These are phyloP conservation scores for Dicentrarchus labrax DNA, from an alignment of 2,113 vertebrate species.

Conservation along the genomic window DNA sequence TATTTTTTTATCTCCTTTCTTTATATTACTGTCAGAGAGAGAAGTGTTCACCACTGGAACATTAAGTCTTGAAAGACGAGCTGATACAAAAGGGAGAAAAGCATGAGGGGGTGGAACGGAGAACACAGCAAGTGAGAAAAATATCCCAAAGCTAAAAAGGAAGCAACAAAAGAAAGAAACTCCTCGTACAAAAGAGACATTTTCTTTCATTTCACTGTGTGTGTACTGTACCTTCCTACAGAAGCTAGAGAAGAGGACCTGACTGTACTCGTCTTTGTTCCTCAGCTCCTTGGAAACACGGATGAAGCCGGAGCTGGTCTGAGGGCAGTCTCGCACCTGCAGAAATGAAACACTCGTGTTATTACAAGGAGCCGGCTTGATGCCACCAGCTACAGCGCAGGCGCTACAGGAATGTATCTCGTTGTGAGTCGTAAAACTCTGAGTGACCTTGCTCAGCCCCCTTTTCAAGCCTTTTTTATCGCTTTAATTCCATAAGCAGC, in stretches of 20 bases:
- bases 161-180: constrained; percentile 36
- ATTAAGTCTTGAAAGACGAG: constrained; percentile 37
- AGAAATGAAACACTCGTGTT: constrained; percentile 31
- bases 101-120: neutral
- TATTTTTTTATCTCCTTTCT: neutral
- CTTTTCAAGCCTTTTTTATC: constrained; percentile 24
- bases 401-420: neutral
- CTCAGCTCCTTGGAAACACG: constrained; percentile 84
- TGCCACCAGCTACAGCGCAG: neutral
- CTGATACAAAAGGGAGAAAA: constrained; percentile 1
- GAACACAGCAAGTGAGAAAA: constrained; percentile 30
- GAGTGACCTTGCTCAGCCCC: constrained; percentile 43
- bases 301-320: constrained; percentile 83
- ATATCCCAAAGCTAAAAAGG: constrained; percentile 41
- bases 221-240: constrained; percentile 89
- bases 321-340: constrained; percentile 88
- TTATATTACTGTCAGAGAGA: constrained; percentile 1
- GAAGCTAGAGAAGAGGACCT: constrained; percentile 90
- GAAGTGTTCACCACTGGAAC: neutral
- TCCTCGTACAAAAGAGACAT: constrained; percentile 29
- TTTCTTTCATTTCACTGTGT: neutral
- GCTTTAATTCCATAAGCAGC: constrained; percentile 45
- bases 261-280: constrained; percentile 85
- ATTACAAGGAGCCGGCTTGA: neutral
- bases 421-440: constrained; percentile 13